Base-by-base conservation (phyloP, 2,888 invertebrate species). In the Agonopterix arenella region DNA sequence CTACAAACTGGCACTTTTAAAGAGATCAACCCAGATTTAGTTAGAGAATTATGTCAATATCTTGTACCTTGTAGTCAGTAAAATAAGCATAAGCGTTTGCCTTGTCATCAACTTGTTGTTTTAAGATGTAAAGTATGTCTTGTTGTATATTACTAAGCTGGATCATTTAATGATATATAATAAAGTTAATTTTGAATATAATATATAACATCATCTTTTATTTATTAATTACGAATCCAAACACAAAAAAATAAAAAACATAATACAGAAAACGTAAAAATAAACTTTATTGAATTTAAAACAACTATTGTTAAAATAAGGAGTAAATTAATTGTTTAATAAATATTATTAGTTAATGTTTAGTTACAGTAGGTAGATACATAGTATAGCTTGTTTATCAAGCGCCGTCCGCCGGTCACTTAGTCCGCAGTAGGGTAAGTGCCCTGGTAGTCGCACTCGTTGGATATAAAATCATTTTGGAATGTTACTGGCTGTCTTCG, bases 401-500 rank as follows among this genome's bases (percentile, higher is more conserved):
- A 45, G 46, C 45, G 48, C 11, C 46, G 48, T 37, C 50, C 44
- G 46, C 44, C 18, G 43, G 8, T 28, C 37, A 18, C 40, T 38
- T 49, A 37, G 43, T 44, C 51, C 46, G 55, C 52, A 36, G 46
- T 51, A 11, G 36, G 47, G 49, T 36, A 41, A 42, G 47, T 28
- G 52, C 52, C 49, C 51, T 47, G 48, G 46, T 38, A 47, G 56
- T 46, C 54, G 52, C 57, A 55, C 58, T 57, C 49, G 48, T 49
- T 52, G 54, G 58, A 50, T 44, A 56, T 48, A 72, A 73, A 69
- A 82, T 85, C 84, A 85, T 85, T 86, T 85, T 80, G 85, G 84
- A 84, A 86, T 84, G 83, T 84, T 86, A 84, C 81, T 76, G 68
- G 84, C 65, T 56, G 84, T 84, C 86, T 86, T 86, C 84, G 80